Evolutionary conservation across 2,113 vertebrate genomes (phyloP).

Genomic region (Solenodon paradoxus): DNA sequence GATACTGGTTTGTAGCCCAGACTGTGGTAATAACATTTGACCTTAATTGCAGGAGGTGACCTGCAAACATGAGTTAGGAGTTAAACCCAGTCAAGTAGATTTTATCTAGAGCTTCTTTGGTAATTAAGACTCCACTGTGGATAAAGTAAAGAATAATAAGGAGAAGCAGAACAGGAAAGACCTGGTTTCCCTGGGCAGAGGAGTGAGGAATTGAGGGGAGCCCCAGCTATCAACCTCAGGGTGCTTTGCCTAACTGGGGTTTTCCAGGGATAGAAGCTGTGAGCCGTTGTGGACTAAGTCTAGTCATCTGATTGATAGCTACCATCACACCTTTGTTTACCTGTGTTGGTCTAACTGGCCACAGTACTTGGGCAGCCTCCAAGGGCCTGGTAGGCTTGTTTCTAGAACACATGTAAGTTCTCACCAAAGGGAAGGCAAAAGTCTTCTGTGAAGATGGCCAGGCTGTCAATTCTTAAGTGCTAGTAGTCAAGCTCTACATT

Average conservation of each 20-base stretch:
- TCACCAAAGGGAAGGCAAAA: not conserved
- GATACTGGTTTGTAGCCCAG: no score
- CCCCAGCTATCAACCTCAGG: conserved; percentile 15
- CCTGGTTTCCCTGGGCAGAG: conserved; percentile 41
- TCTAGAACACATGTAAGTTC: not conserved
- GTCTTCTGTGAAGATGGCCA: not conserved
- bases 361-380: not conserved
- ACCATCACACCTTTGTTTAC: not conserved
- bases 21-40: no score
- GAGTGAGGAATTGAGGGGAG: conserved; percentile 42
- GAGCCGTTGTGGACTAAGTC: not conserved
- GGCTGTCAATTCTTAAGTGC: not conserved
- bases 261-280: conserved; percentile 50
- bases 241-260: not conserved
- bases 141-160: conserved; percentile 5
- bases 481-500: not conserved
- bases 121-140: not conserved
- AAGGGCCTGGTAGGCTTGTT: not conserved
- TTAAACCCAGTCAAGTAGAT: not conserved
- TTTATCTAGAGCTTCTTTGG: not conserved
- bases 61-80: not conserved
- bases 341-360: not conserved
- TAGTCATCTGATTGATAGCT: not conserved
- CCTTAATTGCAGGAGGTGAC: not conserved
- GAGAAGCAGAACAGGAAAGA: conserved; percentile 67